Conservation (phyloP, 2,888 invertebrate species). For the Strigamia maritima region DNA sequence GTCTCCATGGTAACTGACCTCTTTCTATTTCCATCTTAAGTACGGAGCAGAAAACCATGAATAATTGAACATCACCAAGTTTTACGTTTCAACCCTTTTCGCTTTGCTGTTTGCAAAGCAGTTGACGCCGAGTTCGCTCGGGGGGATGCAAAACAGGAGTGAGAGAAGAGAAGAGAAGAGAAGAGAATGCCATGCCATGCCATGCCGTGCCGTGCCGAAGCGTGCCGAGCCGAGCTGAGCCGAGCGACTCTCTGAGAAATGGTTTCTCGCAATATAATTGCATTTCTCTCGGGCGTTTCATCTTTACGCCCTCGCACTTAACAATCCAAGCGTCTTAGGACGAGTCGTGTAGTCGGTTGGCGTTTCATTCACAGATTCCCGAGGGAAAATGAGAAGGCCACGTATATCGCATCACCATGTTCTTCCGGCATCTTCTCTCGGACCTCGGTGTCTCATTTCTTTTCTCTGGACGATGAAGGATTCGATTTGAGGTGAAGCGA, state of each 20-base stretch:
- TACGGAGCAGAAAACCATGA: background rate
- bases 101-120: background rate
- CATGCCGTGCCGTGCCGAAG: too few species aligned
- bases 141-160: background rate
- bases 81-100: conserved; percentile 6
- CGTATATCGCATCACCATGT: background rate
- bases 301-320: conserved; percentile 1
- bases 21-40: background rate
- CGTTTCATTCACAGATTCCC: background rate
- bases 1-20: background rate
- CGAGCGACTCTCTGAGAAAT: background rate
- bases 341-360: too few species aligned
- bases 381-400: background rate
- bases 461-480: background rate
- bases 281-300: conserved; percentile 16
- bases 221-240: too few species aligned
- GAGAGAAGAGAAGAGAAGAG: too few species aligned
- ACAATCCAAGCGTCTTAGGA: background rate
- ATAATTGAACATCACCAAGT: background rate
- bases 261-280: background rate
- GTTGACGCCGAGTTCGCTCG: background rate
- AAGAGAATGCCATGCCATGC: too few species aligned
- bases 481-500: background rate
- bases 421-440: background rate
- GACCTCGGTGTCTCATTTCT: conserved; percentile 1